A percentile compares a stretch with the other conserved stretches of the same genome.
Conservation (phyloP, 35 echinoderm and acorn worm species). For the Stichopus chloronotus region DNA sequence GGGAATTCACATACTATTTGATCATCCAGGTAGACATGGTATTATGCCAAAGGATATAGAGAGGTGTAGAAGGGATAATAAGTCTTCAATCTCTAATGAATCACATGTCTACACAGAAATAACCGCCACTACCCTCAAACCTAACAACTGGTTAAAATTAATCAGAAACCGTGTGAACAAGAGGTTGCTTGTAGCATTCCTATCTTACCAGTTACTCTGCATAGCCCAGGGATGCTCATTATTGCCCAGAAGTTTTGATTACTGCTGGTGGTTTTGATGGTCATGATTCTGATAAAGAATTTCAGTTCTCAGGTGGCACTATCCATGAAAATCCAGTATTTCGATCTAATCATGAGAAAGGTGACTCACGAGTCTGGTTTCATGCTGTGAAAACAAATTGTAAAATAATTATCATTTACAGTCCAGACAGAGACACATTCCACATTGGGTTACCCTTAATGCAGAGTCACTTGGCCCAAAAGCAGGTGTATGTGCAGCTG, state of each 20-base stretch:
- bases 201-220: background rate
- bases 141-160: slow-evolving; percentile 19
- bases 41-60: no score
- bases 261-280: slow-evolving; percentile 54
- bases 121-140: background rate
- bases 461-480: no score
- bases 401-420: slow-evolving; percentile 21
- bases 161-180: slow-evolving; percentile 22
- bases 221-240: background rate
- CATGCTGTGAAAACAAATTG: slow-evolving; percentile 23
- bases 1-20: slow-evolving; percentile 56
- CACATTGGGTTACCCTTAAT: background rate
- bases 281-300: background rate
- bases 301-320: background rate
- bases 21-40: no score
- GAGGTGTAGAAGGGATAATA: slow-evolving; percentile 11
- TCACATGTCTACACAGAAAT: background rate
- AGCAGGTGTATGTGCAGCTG: background rate
- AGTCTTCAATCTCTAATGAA: background rate
- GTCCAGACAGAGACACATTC: slow-evolving; percentile 15
- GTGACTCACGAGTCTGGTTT: slow-evolving; percentile 39
- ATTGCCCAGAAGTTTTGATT: background rate
- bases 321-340: background rate
- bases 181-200: slow-evolving; percentile 27
- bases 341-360: slow-evolving; percentile 36